Evolutionary conservation across 2,113 vertebrate species (phyloP).

Genomic region (Callochromis pleurospilus): DNA sequence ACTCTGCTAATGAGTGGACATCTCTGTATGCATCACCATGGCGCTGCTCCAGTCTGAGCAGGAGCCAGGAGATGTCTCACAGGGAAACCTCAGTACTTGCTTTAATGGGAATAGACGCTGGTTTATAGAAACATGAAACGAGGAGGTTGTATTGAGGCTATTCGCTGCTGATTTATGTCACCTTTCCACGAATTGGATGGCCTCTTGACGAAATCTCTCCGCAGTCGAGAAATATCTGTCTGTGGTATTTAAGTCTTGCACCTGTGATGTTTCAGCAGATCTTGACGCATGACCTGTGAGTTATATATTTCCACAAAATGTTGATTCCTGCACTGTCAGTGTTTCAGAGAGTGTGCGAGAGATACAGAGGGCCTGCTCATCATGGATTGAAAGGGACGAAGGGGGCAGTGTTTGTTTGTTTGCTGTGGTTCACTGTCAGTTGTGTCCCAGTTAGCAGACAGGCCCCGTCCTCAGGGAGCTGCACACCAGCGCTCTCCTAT

Average conservation of each 20-base stretch:
- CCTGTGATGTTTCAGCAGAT: slow-evolving; percentile 32
- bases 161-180: background rate
- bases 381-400: slow-evolving; percentile 13
- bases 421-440: slow-evolving; percentile 67
- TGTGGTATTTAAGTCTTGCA: background rate
- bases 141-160: background rate
- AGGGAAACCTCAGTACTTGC: slow-evolving; percentile 1
- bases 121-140: background rate
- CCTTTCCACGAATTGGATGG: background rate
- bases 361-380: slow-evolving; percentile 16
- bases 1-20: slow-evolving; percentile 67
- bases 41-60: slow-evolving; percentile 40
- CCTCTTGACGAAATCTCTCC: background rate
- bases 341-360: slow-evolving; percentile 26
- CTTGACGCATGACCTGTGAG: slow-evolving; percentile 22
- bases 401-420: slow-evolving; percentile 29
- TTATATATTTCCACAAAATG: slow-evolving; percentile 22
- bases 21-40: slow-evolving; percentile 56
- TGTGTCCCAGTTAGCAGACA: slow-evolving; percentile 72
- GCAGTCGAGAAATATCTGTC: background rate
- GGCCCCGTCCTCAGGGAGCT: slow-evolving; percentile 59
- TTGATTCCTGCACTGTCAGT: slow-evolving; percentile 9
- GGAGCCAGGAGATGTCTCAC: slow-evolving; percentile 36
- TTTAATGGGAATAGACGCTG: background rate
- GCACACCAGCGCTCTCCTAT: slow-evolving; percentile 53